Conservation (phyloP, 2,888 invertebrate genomes). For the Mimas tiliae region DNA sequence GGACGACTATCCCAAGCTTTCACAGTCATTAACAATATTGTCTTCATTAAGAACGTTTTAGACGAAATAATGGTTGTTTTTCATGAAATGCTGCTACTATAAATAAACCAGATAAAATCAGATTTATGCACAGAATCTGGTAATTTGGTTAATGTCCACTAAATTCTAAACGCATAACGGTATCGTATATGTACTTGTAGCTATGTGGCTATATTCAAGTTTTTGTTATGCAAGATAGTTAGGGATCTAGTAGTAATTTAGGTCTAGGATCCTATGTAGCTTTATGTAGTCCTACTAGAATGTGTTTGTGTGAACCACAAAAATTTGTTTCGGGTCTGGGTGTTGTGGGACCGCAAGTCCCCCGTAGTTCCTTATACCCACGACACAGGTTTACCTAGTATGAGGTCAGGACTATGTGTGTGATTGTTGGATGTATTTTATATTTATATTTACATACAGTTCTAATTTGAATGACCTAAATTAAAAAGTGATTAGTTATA, state of each 20-base stretch:
- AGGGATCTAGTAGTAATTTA: not conserved
- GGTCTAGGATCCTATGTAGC: not conserved
- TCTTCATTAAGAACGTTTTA: constrained; percentile 6
- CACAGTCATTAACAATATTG: not conserved
- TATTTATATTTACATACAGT: constrained; percentile 90
- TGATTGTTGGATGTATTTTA: too few species aligned
- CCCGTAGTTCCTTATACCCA: too few species aligned
- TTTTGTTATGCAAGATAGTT: constrained; percentile 8
- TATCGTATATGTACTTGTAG: not conserved
- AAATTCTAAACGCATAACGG: constrained; percentile 14
- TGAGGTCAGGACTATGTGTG: too few species aligned
- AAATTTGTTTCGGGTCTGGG: too few species aligned
- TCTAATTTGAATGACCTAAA: constrained; percentile 2
- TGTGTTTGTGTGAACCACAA: too few species aligned
- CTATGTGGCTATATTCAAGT: not conserved
- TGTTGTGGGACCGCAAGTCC: too few species aligned
- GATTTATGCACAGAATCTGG: constrained; percentile 34
- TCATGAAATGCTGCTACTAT: constrained; percentile 35
- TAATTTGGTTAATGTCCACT: constrained; percentile 33
- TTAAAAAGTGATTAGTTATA: too few species aligned
- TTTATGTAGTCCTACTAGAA: not conserved
- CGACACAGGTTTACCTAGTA: too few species aligned
- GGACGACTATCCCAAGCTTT: not conserved
- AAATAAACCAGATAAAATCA: constrained; percentile 35
- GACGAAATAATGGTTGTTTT: constrained; percentile 34